Conservation (phyloP, 1,140 invertebrate genomes). For the Globodera ellingtonae region DNA sequence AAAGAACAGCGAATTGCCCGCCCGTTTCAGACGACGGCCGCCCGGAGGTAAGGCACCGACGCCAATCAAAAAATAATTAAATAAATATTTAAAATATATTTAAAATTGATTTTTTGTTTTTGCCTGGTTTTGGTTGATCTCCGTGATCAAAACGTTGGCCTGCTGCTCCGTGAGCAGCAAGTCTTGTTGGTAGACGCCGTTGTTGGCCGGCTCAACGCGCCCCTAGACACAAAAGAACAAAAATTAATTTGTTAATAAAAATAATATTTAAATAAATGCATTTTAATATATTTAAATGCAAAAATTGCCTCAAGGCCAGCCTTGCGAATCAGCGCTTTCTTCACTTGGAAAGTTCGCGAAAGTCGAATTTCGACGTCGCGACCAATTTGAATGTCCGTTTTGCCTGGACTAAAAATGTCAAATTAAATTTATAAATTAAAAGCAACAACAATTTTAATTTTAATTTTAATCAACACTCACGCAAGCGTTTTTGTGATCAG, state of each 20-base stretch:
- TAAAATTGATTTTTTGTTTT: constrained; percentile 1
- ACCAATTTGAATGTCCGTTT: constrained; percentile 40
- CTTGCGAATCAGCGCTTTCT: constrained; percentile 52
- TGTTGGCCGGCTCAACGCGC: constrained; percentile 45
- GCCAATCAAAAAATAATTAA: background rate
- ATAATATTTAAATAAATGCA: background rate
- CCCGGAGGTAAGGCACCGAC: background rate
- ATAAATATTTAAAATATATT: background rate
- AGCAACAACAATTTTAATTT: background rate
- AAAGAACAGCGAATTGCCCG: constrained; percentile 39
- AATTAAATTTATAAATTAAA: background rate
- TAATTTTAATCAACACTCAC: background rate
- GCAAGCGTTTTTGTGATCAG: constrained; percentile 16
- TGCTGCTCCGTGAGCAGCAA: constrained; percentile 53
- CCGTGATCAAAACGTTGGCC: constrained; percentile 12
- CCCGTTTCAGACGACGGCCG: constrained; percentile 18
- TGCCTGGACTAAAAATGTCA: constrained; percentile 1
- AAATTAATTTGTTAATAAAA: background rate
- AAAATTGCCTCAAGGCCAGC: constrained; percentile 40
- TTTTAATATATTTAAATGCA: background rate
- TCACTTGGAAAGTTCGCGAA: constrained; percentile 52
- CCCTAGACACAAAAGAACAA: background rate
- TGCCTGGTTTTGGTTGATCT: constrained; percentile 16
- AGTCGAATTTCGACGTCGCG: constrained; percentile 47
- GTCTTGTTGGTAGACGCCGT: constrained; percentile 53